phyloP scores from a whole-genome alignment of 2,113 vertebrate genomes.

The Tragelaphus strepsiceros region DNA sequence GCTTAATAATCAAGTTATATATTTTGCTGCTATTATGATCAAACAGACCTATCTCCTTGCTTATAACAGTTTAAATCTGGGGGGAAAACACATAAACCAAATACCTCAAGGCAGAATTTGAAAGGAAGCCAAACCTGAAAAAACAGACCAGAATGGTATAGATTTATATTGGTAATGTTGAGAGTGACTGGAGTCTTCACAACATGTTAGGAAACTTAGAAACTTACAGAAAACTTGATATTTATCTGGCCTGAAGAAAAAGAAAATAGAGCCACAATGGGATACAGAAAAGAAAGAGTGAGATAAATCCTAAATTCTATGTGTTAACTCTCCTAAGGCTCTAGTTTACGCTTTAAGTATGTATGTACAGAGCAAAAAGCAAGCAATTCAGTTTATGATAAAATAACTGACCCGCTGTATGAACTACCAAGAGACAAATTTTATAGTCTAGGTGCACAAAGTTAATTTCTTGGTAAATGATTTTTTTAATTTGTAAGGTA shows the following conservation, averaged over 20 bases:
- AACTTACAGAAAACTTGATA: neutral
- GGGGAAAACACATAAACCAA: neutral
- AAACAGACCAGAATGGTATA: neutral
- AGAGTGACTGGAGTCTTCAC: neutral
- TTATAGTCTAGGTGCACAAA: neutral
- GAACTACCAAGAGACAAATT: neutral
- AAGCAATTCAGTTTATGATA: neutral
- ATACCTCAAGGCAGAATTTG: neutral
- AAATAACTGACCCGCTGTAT: neutral
- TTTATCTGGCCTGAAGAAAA: neutral
- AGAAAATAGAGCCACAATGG: neutral
- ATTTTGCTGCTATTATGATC: neutral
- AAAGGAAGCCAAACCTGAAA: neutral
- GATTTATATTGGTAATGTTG: neutral
- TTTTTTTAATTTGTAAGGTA: neutral
- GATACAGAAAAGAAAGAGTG: neutral
- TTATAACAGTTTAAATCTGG: neutral
- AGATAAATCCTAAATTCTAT: neutral
- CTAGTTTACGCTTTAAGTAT: neutral
- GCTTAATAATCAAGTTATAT: neutral
- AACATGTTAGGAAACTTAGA: neutral
- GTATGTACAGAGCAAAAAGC: neutral
- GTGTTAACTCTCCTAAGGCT: neutral
- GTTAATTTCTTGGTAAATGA: neutral
- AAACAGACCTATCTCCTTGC: neutral